Evolutionary conservation across 2,888 invertebrate species (phyloP), one percentile per base, ranked within the genome.

Genomic region (Altica lythri): DNA sequence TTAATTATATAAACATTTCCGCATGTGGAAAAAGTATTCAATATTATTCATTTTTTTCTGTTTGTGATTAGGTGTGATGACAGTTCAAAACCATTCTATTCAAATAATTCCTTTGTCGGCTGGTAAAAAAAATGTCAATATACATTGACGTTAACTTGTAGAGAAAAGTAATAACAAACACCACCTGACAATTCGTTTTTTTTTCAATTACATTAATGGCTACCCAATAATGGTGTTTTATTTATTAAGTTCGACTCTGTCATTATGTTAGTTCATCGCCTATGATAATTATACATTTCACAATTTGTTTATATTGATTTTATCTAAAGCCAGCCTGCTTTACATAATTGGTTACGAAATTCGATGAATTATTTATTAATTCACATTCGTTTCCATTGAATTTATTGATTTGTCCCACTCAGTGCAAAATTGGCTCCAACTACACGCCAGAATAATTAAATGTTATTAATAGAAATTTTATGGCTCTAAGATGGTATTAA

Each of bases 261-360:
- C 55, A 55, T 55, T 57, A 53, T 53, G 30, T 53, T 43, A 42
- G 49, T 53, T 53, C 50, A 46, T 43, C 50, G 50, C 40, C 45
- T 51, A 55, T 55, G 48, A 46, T 59, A 55, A 55, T 56, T 51
- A 50, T 40, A 50, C 42, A 45, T 46, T 51, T 53, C 45, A 42
- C 55, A 59, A 59, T 59, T 55, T 57, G 57, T 60, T 59, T 49
- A 52, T 62, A 59, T 57, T 57, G 60, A 59, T 62, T 59, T 60
- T 57, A 62, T 62, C 52, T 52, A 51, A 54, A 47, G 53, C 56
- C 60, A 46, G 27, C 47, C 56, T 53, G 42, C 51, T 59, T 56
- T 57, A 57, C 51, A 62, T 57, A 59, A 59, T 55, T 53, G 59
- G 55, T 62, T 56, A 60, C 54, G 59, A 59, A 62, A 61, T 46